A percentile compares a stretch with the other conserved stretches of the same genome.
These are phyloP conservation scores for Papilio aristodemus DNA, from an alignment of 1,140 invertebrate genomes.

Conservation along the genomic window DNA sequence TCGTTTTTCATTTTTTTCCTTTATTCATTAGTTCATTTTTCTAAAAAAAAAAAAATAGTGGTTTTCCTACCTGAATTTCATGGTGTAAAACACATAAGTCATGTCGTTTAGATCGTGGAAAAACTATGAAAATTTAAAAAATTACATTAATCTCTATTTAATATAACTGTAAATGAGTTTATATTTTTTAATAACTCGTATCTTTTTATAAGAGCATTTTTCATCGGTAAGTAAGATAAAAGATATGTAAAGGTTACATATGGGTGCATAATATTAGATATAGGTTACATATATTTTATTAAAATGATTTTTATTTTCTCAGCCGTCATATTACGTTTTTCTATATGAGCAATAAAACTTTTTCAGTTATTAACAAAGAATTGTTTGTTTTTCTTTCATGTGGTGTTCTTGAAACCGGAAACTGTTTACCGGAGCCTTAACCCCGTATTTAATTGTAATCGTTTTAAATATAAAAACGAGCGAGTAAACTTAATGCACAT, in stretches of 20 bases:
- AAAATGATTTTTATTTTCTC: constrained; percentile 12
- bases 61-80: too few relatives aligned
- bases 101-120: too few relatives aligned
- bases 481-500: neutral
- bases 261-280: too few relatives aligned
- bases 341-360: constrained; percentile 10
- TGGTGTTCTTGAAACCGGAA: constrained; percentile 18
- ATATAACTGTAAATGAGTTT: too few relatives aligned
- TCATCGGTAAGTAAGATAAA: neutral
- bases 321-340: neutral
- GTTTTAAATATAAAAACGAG: neutral
- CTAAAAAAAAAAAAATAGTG: too few relatives aligned
- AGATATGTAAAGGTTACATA: neutral
- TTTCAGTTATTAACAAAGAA: constrained; percentile 2
- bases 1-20: too few relatives aligned
- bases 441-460: constrained; percentile 1
- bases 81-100: too few relatives aligned
- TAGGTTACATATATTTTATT: constrained; percentile 25
- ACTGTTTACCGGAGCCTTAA: constrained; percentile 2
- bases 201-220: neutral
- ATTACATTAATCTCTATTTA: too few relatives aligned
- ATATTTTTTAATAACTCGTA: too few relatives aligned
- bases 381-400: constrained; percentile 20
- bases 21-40: too few relatives aligned
- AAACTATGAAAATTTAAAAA: too few relatives aligned